Evolutionary conservation across 2,888 invertebrate genomes (phyloP), one percentile per base, ranked within the genome.

Genomic region (Dasypolia templi): DNA sequence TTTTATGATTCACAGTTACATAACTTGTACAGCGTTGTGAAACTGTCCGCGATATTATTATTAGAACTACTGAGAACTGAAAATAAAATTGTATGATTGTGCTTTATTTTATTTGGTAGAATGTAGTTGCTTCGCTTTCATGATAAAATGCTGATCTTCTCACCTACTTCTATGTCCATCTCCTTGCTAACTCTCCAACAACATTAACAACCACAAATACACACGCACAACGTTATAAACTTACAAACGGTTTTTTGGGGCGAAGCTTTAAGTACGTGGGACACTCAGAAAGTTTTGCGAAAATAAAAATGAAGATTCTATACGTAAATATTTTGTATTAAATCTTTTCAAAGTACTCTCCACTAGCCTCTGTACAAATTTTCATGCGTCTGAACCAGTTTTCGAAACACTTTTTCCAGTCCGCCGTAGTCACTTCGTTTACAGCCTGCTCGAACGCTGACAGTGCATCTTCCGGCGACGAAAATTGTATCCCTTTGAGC

Each of bases 1-100:
- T 46, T 73, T 66, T 62, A 73, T 58, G 66, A 79, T 78, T 63
- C 56, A 46, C 72, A 53, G 51, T 56, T 14, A 63, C 49, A 58
- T 63, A 78, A 63, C 55, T 66, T n/a, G 59, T 51, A 32, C 14
- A 66, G 19, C 22, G n/a, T 39, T 63, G 62, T 51, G 62, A 58
- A 72, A 17, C 56, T 78, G 51, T 77, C 51, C n/a, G n/a, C 26
- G 26, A 58, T 56, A 62, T 46, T 62, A 44, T 62, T 72, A 51
- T 49, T 19, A 32, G 29, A 53, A 56, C 44, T 29, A 39, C 61
- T 64, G 62, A 29, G 56, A 63, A 76, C 35, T 59, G 44, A 19
- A 63, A 53, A 35, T 32, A 12, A 64, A 53, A 53, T 6, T 35
- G 51, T 51, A n/a, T 5, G 12, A 22, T 2, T 14, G 22, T 46